These are phyloP conservation scores for Stercorarius parasiticus DNA, from an alignment of 2,113 vertebrate species.

Conservation along the genomic window DNA sequence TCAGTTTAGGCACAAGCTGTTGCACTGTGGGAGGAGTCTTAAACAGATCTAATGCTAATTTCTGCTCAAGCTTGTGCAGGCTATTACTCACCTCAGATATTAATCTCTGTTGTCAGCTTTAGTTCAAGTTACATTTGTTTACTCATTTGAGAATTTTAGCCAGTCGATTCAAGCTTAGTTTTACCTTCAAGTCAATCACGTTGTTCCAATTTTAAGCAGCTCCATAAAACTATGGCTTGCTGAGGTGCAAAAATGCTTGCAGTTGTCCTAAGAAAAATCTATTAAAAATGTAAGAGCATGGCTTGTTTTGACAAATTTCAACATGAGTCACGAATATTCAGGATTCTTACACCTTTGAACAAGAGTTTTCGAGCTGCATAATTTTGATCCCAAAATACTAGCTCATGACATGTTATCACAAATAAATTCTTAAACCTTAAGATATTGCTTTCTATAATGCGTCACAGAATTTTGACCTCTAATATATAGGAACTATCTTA, in stretches of 20 bases:
- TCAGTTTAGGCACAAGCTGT: neutral
- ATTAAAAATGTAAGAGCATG: neutral
- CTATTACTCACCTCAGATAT: neutral
- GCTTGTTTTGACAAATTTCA: constrained; percentile 38
- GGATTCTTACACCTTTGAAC: constrained; percentile 19
- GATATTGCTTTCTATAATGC: neutral
- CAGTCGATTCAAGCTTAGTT: neutral
- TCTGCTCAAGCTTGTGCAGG: neutral
- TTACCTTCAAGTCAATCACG: neutral
- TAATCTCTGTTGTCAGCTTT: neutral
- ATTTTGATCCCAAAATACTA: constrained; percentile 37
- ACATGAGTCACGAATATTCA: neutral
- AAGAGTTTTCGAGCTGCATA: constrained; percentile 8
- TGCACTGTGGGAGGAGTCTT: neutral
- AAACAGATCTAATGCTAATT: neutral
- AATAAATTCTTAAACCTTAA: neutral
- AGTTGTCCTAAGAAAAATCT: neutral
- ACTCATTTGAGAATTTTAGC: neutral
- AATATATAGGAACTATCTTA: neutral
- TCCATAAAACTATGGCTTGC: neutral
- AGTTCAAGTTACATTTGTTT: neutral
- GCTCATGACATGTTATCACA: neutral
- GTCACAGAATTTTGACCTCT: neutral
- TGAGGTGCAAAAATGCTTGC: neutral
- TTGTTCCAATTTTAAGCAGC: neutral